Evolutionary conservation across 1,140 invertebrate species (phyloP).

Genomic region (Rhopalosiphum padi): DNA sequence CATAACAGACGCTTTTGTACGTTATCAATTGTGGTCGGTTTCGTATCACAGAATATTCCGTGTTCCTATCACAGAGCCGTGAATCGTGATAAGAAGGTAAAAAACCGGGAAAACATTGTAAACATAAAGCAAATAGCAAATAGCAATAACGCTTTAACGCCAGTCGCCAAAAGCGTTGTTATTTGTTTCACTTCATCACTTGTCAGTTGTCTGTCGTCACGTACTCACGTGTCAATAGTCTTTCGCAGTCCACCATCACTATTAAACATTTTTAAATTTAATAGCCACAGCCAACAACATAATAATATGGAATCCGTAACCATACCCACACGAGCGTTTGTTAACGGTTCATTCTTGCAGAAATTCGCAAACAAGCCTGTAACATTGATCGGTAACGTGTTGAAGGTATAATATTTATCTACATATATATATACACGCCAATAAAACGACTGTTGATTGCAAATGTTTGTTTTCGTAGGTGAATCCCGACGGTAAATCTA

Average conservation of each 20-base stretch:
- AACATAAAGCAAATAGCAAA: neutral
- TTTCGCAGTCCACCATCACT: too few relatives aligned
- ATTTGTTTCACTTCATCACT: too few relatives aligned
- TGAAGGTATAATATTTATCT: slow-evolving; percentile 20
- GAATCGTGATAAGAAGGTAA: neutral
- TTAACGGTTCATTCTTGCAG: slow-evolving; percentile 35
- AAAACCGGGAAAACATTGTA: neutral
- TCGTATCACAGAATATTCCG: too few relatives aligned
- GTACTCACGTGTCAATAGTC: too few relatives aligned
- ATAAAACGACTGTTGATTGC: neutral
- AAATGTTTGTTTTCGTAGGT: neutral
- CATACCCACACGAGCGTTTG: slow-evolving; percentile 10
- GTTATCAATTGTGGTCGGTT: neutral
- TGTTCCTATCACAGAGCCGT: too few relatives aligned
- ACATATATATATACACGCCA: neutral
- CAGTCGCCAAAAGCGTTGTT: too few relatives aligned
- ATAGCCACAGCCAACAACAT: neutral
- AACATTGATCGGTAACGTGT: slow-evolving; percentile 28
- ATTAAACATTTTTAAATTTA: neutral
- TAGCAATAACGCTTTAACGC: too few relatives aligned
- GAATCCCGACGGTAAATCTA: neutral
- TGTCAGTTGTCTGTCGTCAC: too few relatives aligned
- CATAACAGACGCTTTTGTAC: neutral
- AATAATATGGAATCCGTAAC: neutral
- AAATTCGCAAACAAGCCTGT: slow-evolving; percentile 19